A percentile compares a stretch with the other conserved stretches of the same genome.
Conservation (phyloP, 2,888 invertebrate genomes). For the Cyclophora albipunctata region DNA sequence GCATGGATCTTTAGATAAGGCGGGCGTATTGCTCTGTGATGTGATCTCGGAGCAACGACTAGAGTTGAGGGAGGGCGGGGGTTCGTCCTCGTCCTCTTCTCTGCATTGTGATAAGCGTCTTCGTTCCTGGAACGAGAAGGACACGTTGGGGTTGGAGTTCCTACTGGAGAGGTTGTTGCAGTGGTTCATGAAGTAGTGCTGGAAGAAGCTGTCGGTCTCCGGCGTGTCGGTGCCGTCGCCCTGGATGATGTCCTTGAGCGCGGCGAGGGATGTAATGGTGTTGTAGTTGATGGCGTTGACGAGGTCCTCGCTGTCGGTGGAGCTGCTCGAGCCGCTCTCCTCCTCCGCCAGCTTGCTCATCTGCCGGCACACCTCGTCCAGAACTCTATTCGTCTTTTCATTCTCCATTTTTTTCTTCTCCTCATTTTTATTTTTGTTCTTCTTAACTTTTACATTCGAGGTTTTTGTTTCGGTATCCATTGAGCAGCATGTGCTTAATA, state of each 20-base stretch:
- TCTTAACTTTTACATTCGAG: slow-evolving; percentile 42
- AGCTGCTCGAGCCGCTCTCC: slow-evolving; percentile 55
- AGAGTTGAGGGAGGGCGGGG: slow-evolving; percentile 24
- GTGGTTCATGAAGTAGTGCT: slow-evolving; percentile 83
- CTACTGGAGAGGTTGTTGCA: slow-evolving; percentile 81
- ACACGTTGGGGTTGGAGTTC: slow-evolving; percentile 50
- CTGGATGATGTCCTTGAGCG: slow-evolving; percentile 80
- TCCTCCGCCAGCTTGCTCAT: slow-evolving; percentile 33
- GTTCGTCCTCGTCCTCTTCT: slow-evolving; percentile 87
- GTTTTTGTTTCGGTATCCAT: slow-evolving; percentile 58
- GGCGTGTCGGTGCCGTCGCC: slow-evolving; percentile 74
- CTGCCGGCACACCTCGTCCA: slow-evolving; percentile 35
- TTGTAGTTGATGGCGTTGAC: slow-evolving; percentile 81
- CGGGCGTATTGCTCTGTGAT: slow-evolving; percentile 23
- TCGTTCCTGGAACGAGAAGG: slow-evolving; percentile 74
- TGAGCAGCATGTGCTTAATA: slow-evolving; percentile 47
- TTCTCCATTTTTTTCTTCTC: slow-evolving; percentile 54
- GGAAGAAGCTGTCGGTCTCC: slow-evolving; percentile 78
- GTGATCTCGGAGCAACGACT: slow-evolving; percentile 24
- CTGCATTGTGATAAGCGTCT: slow-evolving; percentile 86
- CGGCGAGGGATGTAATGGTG: slow-evolving; percentile 80
- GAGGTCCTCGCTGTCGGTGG: slow-evolving; percentile 78
- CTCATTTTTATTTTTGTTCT: slow-evolving; percentile 53
- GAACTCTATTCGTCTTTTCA: slow-evolving; percentile 24
- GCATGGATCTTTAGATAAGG: slow-evolving; percentile 19